phyloP scores from a whole-genome alignment of 2,888 invertebrate species.

The Axea sp. region DNA sequence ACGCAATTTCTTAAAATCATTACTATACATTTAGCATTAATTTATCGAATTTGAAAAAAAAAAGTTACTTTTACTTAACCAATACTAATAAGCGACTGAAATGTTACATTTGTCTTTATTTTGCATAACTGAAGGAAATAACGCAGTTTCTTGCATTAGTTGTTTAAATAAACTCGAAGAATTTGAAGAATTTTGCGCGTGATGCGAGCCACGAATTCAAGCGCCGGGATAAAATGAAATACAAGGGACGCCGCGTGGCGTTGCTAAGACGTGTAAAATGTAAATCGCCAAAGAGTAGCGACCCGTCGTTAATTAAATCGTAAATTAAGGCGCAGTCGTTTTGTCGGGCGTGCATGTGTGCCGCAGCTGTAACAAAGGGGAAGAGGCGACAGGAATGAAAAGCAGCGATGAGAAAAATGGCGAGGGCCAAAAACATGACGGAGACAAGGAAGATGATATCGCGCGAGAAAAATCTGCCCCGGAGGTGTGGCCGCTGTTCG shows the following conservation, averaged over 20 bases:
- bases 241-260: slow-evolving; percentile 1
- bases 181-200: too few species aligned
- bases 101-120: too few species aligned
- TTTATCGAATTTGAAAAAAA: too few species aligned
- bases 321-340: slow-evolving; percentile 26
- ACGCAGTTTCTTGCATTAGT: too few species aligned
- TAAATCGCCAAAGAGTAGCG: slow-evolving; percentile 35
- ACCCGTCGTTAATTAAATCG: slow-evolving; percentile 44
- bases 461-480: slow-evolving; percentile 13
- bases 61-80: too few species aligned
- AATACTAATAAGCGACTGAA: too few species aligned
- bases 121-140: too few species aligned
- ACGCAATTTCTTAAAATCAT: too few species aligned
- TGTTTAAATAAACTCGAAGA: too few species aligned
- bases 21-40: too few species aligned
- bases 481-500: slow-evolving; percentile 3
- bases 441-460: slow-evolving; percentile 1
- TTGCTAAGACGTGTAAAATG: slow-evolving; percentile 30
- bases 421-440: too few species aligned
- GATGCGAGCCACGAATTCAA: slow-evolving; percentile 5
- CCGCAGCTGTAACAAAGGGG: slow-evolving; percentile 5
- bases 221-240: slow-evolving; percentile 7
- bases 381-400: neutral
- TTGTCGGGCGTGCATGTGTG: slow-evolving; percentile 16
- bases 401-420: too few species aligned